Conservation (phyloP, 2,797 vertebrate species). For the Poeciliopsis infans region DNA sequence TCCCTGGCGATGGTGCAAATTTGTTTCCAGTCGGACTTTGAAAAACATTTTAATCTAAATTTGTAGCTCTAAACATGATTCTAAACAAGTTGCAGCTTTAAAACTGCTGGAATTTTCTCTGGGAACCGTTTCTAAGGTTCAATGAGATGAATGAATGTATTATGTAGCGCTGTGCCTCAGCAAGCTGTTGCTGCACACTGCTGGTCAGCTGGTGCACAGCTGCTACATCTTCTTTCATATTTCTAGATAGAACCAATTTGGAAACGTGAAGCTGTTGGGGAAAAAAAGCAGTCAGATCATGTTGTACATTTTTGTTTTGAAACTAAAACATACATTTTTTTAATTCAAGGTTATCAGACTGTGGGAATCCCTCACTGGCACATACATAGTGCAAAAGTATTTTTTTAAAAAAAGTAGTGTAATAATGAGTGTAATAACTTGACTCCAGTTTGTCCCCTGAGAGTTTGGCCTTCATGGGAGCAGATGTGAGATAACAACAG, state of each 20-base stretch:
- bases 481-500: conserved; percentile 52
- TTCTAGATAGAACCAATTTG: not conserved
- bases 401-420: not conserved
- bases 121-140: not conserved
- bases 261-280: not conserved
- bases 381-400: not conserved
- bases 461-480: conserved; percentile 23
- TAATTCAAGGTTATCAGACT: not conserved
- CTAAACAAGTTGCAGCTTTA: not conserved
- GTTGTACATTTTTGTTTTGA: not conserved
- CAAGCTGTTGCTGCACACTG: not conserved
- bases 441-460: conserved; percentile 14
- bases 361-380: not conserved
- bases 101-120: not conserved
- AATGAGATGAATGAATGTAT: not conserved
- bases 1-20: not conserved
- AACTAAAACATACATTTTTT: not conserved
- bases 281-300: not conserved
- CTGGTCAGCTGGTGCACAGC: not conserved
- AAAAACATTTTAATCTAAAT: conserved; percentile 2
- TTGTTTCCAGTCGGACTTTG: conserved; percentile 1
- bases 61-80: not conserved
- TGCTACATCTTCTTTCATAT: not conserved
- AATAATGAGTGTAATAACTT: conserved; percentile 21
- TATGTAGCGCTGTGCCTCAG: not conserved